Evolutionary conservation across 2,113 vertebrate genomes (phyloP), one percentile per base, ranked within the genome.

Genomic region (Leiothrix lutea): DNA sequence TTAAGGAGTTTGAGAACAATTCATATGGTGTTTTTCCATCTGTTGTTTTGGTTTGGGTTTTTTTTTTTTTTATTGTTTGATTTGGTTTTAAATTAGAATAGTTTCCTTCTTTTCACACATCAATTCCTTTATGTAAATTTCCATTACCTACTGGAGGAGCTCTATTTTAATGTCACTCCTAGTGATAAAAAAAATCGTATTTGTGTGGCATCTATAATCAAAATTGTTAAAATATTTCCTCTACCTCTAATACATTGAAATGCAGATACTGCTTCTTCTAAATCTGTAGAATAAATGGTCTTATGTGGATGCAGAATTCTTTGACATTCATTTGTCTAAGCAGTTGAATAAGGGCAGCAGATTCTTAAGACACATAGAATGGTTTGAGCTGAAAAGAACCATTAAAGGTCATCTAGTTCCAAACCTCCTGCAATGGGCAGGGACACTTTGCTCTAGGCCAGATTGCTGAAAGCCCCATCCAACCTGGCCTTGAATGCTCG

Each of bases 61-160:
- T 73, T 73, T 53, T 54, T 40, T 9, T 40, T 35, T 29, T 16
- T 53, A n/a, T 54, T 18, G 31, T 8, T 57, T 36, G 38, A 8
- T 73, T 14, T 35, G 25, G 2, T 75, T 92, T 70, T 6, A 60
- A 81, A 56, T 58, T 42, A 47, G 58, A 70, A 85, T 64, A 9
- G 25, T 75, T 81, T 96, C 67, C 22, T 77, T 79, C 64, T 84
- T 96, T 96, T 82, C 40, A 85, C 26, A 53, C 24, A 82, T 82
- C 40, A 89, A 10, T 66, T 80, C 64, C 58, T 77, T 93, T 77
- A 74, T 10, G 4, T 29, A 58, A 31, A 91, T 94, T 87, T 78
- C 36, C 84, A 78, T 72, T 33, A 62, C 26, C 61, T 20, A 36
- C 28, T 80, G 22, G 22, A 25, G 25, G 73, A 93, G 19, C 26